Conservation (phyloP, 1,140 invertebrate genomes). For the Anastatus disparis region DNA sequence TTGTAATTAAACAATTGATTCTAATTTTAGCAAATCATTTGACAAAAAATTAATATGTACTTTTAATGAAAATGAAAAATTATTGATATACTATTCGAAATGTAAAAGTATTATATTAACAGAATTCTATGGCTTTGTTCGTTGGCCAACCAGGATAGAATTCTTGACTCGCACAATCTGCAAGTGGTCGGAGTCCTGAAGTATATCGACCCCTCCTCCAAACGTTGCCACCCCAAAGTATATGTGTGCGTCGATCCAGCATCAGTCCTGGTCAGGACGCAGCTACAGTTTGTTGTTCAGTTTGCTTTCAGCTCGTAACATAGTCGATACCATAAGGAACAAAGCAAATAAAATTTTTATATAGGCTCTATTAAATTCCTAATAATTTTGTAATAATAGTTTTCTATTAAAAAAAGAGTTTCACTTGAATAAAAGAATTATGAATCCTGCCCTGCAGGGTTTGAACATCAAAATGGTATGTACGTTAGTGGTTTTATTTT, state of each 20-base stretch:
- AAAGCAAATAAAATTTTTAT: constrained; percentile 19
- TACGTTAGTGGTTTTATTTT: constrained; percentile 47
- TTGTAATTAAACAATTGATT: no score
- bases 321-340: constrained; percentile 24
- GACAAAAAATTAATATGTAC: no score
- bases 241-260: constrained; percentile 50
- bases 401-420: constrained; percentile 4
- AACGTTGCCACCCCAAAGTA: constrained; percentile 37
- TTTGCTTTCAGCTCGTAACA: constrained; percentile 44
- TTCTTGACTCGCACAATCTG: constrained; percentile 24
- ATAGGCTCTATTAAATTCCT: constrained; percentile 28
- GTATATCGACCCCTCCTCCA: constrained; percentile 49
- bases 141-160: constrained; percentile 32
- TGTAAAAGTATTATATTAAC: no score
- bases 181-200: constrained; percentile 35
- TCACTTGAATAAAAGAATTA: constrained; percentile 32
- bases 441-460: constrained; percentile 18
- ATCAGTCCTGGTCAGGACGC: constrained; percentile 62
- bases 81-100: no score
- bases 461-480: constrained; percentile 59
- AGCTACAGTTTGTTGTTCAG: constrained; percentile 56
- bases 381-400: constrained; percentile 25
- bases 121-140: neutral
- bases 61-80: no score
- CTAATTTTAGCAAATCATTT: no score